These are phyloP conservation scores for Calliopum simillimum DNA, from an alignment of 2,888 invertebrate species.

Conservation along the genomic window DNA sequence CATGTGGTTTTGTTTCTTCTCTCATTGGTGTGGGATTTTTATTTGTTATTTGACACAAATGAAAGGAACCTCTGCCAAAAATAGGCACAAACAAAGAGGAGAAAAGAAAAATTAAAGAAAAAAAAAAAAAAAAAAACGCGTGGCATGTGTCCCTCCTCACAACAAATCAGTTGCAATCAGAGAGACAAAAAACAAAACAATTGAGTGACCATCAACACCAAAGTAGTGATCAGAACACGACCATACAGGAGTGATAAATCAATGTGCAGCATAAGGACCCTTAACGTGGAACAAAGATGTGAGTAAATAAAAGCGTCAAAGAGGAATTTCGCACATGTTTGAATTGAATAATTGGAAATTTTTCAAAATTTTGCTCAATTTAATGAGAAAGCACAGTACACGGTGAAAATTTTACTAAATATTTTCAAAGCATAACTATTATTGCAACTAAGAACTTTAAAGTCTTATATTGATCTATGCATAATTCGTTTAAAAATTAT, in stretches of 20 bases:
- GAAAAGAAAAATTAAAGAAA: neutral
- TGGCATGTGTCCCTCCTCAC: slow-evolving; percentile 10
- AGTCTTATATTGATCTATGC: too few species aligned
- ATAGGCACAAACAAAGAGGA: neutral
- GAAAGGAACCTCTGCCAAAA: slow-evolving; percentile 5
- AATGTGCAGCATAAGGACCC: slow-evolving; percentile 32
- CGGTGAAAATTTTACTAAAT: slow-evolving; percentile 17
- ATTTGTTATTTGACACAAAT: slow-evolving; percentile 62
- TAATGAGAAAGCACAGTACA: slow-evolving; percentile 13
- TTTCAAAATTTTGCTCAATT: neutral
- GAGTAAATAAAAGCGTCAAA: slow-evolving; percentile 36
- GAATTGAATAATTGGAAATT: slow-evolving; percentile 38
- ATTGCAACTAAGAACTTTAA: too few species aligned
- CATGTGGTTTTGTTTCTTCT: neutral
- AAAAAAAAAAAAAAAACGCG: slow-evolving; percentile 7
- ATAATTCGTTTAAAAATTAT: too few species aligned
- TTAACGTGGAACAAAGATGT: neutral
- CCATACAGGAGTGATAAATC: slow-evolving; percentile 55
- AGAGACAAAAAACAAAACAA: slow-evolving; percentile 45
- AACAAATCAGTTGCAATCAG: slow-evolving; percentile 7
- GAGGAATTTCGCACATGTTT: slow-evolving; percentile 41
- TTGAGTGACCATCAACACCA: slow-evolving; percentile 58
- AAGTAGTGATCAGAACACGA: slow-evolving; percentile 35
- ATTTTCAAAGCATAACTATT: too few species aligned
- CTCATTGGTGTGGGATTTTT: slow-evolving; percentile 51